These are phyloP conservation scores for Xestia xanthographa DNA, from an alignment of 2,888 invertebrate species.

Conservation along the genomic window DNA sequence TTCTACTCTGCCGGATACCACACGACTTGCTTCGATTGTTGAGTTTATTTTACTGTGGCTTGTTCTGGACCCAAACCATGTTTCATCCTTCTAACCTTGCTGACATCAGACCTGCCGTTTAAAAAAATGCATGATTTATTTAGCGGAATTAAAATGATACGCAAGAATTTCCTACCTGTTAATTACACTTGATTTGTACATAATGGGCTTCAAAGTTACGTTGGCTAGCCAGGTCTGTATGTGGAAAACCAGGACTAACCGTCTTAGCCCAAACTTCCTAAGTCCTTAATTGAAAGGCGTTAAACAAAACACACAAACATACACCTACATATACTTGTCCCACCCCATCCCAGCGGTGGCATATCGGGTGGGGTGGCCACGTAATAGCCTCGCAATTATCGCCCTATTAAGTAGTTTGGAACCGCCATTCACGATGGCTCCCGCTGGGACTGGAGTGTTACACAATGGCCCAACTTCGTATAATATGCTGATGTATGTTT, in stretches of 20 bases:
- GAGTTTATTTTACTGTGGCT: neutral
- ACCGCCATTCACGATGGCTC: slow-evolving; percentile 75
- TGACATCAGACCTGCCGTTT: neutral
- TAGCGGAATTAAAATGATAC: neutral
- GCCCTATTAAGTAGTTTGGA: slow-evolving; percentile 88
- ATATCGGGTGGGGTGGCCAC: slow-evolving; percentile 59
- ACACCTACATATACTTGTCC: slow-evolving; percentile 37
- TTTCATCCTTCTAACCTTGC: neutral
- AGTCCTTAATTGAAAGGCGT: slow-evolving; percentile 51
- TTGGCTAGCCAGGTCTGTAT: neutral
- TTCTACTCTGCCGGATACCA: too few relatives aligned
- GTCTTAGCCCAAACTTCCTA: neutral
- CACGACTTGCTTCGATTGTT: too few relatives aligned
- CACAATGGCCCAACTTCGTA: slow-evolving; percentile 58
- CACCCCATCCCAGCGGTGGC: slow-evolving; percentile 34
- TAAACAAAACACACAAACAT: slow-evolving; percentile 40
- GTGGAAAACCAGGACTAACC: neutral
- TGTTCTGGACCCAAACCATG: too few relatives aligned
- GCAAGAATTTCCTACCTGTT: neutral
- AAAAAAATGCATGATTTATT: neutral
- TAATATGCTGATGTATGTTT: slow-evolving; percentile 55
- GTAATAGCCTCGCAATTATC: slow-evolving; percentile 87
- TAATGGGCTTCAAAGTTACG: neutral
- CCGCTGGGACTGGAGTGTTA: slow-evolving; percentile 64
- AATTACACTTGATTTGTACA: neutral